Conservation (phyloP, 2,113 vertebrate species). For the Lagopus muta region DNA sequence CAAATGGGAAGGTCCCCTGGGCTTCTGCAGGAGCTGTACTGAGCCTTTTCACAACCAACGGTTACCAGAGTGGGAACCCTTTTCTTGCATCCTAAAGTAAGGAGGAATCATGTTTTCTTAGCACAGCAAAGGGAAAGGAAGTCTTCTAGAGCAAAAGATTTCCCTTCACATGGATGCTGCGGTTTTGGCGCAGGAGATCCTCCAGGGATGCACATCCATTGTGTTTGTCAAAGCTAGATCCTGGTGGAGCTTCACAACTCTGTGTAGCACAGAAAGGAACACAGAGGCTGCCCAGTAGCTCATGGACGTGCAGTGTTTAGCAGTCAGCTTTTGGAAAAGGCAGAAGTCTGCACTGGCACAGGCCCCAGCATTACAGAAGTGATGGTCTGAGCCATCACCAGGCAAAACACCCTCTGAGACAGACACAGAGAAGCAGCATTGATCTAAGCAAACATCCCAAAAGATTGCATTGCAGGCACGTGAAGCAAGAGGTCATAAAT, state of each 20-base stretch:
- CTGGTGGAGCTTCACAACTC: background rate
- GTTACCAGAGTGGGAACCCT: background rate
- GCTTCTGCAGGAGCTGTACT: background rate
- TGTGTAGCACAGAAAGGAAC: rapidly evolving
- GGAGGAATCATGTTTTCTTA: background rate
- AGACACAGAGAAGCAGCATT: too few relatives aligned
- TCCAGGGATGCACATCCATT: background rate
- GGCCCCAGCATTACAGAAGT: background rate
- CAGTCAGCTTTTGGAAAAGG: background rate
- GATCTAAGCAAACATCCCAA: too few relatives aligned
- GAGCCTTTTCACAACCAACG: background rate
- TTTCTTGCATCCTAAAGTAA: background rate
- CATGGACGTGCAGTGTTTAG: background rate
- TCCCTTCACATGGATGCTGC: background rate
- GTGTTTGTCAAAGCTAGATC: background rate
- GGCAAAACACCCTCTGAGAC: too few relatives aligned
- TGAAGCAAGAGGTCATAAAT: background rate
- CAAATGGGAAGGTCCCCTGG: background rate
- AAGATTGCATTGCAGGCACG: too few relatives aligned
- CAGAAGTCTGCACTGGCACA: background rate
- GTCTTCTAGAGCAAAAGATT: background rate
- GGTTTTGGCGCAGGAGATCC: background rate
- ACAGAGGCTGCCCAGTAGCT: background rate
- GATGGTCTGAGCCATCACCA: too few relatives aligned
- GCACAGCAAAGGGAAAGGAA: background rate